Evolutionary conservation across 1,140 invertebrate genomes (phyloP), one percentile per base, ranked within the genome.

Genomic region (Trialeurodes vaporariorum): DNA sequence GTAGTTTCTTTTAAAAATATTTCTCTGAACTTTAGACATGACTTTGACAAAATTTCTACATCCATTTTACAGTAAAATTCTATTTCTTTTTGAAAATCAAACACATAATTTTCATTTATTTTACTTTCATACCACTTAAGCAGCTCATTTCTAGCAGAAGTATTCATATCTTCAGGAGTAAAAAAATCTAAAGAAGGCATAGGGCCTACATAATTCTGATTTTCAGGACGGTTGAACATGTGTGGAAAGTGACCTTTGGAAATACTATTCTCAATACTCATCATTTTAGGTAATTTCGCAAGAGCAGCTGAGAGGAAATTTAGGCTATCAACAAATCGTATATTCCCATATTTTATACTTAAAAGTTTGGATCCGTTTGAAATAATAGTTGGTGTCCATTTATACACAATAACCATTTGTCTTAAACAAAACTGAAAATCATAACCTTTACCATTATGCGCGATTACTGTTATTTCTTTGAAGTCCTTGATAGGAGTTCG

Each of bases 11-110:
- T 21, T 2, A 64, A 12, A 70, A 71, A 70, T n/a, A 65, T 22
- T 12, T 61, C 61, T 49, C 62, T 49, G 71, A 77, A 75, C 77
- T 75, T 68, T 63, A 63, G 23, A 76, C 77, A 70, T 71, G 77
- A 63, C 26, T 75, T 25, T 66, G 74, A 1, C 62, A 72, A 62
- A 75, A 75, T 65, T 61, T 72, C 13, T 62, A 73, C 62, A 71
- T 70, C 59, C 71, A 74, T 67, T 27, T 72, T 24, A 68, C 72
- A 66, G 25, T 65, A 75, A 21, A 71, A 40, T 9, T 67, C 49
- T 1, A 75, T 61, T 27, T 73, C 72, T 25, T 69, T 64, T 13
- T 69, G 21, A 25, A 74, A 59, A 65, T 70, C 61, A 27, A 74
- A 75, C 13, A 68, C 61, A 17, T 64, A 27, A 66, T 68, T 66